Evolutionary conservation across 1,140 invertebrate species (phyloP).

Genomic region (Drosophila busckii): DNA sequence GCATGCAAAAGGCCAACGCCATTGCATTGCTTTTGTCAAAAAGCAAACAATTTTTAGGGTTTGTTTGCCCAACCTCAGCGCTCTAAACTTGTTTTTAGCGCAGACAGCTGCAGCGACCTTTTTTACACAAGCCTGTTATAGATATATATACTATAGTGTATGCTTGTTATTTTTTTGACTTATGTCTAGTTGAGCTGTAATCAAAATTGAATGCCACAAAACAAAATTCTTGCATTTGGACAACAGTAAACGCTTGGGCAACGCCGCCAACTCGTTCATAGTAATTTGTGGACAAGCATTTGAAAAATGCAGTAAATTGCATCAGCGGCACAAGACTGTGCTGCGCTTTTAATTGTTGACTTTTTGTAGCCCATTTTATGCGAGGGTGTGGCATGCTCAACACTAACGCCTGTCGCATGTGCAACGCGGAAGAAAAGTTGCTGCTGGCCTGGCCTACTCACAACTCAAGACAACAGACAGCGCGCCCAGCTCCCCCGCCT

Average conservation of each 20-base stretch:
- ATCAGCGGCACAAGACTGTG: slow-evolving; percentile 59
- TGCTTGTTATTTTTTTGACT: background rate
- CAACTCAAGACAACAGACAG: background rate
- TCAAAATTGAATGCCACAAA: slow-evolving; percentile 55
- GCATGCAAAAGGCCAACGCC: slow-evolving; percentile 24
- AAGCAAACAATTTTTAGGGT: slow-evolving; percentile 37
- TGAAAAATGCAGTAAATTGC: slow-evolving; percentile 69
- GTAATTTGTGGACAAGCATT: slow-evolving; percentile 56
- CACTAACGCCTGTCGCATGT: slow-evolving; percentile 48
- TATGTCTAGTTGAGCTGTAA: slow-evolving; percentile 21
- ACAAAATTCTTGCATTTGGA: slow-evolving; percentile 37
- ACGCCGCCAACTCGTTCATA: slow-evolving; percentile 15
- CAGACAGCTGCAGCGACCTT: slow-evolving; percentile 43
- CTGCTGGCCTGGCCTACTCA: slow-evolving; percentile 37
- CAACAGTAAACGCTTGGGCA: slow-evolving; percentile 24
- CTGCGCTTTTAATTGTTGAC: slow-evolving; percentile 63
- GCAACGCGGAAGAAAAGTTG: slow-evolving; percentile 75
- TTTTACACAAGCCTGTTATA: slow-evolving; percentile 35
- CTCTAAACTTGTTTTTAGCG: slow-evolving; percentile 53
- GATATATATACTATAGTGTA: slow-evolving; percentile 13
- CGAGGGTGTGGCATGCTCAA: slow-evolving; percentile 53
- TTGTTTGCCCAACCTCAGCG: slow-evolving; percentile 29
- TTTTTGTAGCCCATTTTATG: slow-evolving; percentile 60
- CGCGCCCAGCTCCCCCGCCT: slow-evolving; percentile 27
- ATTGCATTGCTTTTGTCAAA: slow-evolving; percentile 10